Conservation (phyloP, 2,888 invertebrate genomes). For the Drosophila merina region DNA sequence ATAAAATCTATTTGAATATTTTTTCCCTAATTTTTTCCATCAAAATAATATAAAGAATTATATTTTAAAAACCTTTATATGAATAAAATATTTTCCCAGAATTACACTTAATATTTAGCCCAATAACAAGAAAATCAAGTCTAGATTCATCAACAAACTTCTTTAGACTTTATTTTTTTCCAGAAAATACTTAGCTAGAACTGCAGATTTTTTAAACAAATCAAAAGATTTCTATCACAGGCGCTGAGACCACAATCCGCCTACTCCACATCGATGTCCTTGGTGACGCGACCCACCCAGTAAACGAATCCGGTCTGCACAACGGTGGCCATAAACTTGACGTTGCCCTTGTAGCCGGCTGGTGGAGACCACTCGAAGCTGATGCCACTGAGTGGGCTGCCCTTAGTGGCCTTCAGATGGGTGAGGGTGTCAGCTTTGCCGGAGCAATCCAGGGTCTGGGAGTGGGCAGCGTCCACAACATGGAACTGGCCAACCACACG, state of each 20-base stretch:
- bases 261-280: slow-evolving; percentile 85
- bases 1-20: too few species aligned
- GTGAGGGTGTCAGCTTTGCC: slow-evolving; percentile 87
- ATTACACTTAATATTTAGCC: background rate
- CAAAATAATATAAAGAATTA: too few species aligned
- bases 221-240: slow-evolving; percentile 68
- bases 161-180: slow-evolving; percentile 59
- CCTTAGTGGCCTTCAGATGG: slow-evolving; percentile 86
- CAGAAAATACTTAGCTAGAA: slow-evolving; percentile 60
- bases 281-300: slow-evolving; percentile 89
- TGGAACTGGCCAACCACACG: slow-evolving; percentile 87
- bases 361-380: slow-evolving; percentile 88
- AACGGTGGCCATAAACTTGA: slow-evolving; percentile 89
- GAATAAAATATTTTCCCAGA: too few species aligned
- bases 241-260: slow-evolving; percentile 17
- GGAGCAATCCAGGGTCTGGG: slow-evolving; percentile 81
- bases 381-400: slow-evolving; percentile 85
- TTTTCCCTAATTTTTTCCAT: too few species aligned
- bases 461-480: slow-evolving; percentile 83
- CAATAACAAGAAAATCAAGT: background rate
- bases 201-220: slow-evolving; percentile 41
- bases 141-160: slow-evolving; percentile 3
- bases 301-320: slow-evolving; percentile 89
- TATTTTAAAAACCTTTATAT: too few species aligned
- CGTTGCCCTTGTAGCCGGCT: slow-evolving; percentile 86